Evolutionary conservation across 2,797 vertebrate species (phyloP).

Genomic region (Urophycis tenuis): DNA sequence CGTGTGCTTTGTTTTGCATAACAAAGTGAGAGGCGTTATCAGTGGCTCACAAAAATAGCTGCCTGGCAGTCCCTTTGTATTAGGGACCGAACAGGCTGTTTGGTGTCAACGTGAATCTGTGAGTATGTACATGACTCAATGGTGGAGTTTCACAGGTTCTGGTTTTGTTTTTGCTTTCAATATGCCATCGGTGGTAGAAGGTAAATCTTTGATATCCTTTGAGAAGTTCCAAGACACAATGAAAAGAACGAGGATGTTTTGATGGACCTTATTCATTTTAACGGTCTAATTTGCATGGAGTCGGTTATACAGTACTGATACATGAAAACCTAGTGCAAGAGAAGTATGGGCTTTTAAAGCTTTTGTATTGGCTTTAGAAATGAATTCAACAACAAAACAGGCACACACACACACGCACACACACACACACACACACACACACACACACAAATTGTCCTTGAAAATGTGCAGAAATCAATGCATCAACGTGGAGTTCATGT

Average conservation of each 20-base stretch:
- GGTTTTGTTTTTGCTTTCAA: background rate
- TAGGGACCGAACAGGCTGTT: background rate
- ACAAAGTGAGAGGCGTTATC: background rate
- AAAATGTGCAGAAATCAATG: background rate
- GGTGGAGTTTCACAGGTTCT: background rate
- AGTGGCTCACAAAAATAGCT: background rate
- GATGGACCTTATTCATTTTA: too few species aligned
- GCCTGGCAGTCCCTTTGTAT: background rate
- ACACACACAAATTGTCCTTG: too few species aligned
- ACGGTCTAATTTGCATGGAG: background rate
- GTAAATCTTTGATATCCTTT: background rate
- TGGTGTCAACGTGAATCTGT: background rate
- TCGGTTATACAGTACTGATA: background rate
- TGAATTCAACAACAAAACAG: background rate
- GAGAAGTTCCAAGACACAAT: background rate
- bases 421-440: too few species aligned
- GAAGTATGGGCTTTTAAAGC: background rate
- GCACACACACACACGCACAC: too few species aligned
- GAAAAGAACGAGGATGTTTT: too few species aligned
- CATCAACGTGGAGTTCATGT: slow-evolving; percentile 38
- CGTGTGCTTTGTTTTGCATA: background rate
- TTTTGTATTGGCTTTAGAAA: background rate
- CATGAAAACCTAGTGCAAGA: background rate
- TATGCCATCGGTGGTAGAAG: background rate
- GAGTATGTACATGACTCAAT: background rate